A percentile compares a stretch with the other conserved stretches of the same genome.
Conservation (phyloP, 2,888 invertebrate genomes). For the Antitype chi region DNA sequence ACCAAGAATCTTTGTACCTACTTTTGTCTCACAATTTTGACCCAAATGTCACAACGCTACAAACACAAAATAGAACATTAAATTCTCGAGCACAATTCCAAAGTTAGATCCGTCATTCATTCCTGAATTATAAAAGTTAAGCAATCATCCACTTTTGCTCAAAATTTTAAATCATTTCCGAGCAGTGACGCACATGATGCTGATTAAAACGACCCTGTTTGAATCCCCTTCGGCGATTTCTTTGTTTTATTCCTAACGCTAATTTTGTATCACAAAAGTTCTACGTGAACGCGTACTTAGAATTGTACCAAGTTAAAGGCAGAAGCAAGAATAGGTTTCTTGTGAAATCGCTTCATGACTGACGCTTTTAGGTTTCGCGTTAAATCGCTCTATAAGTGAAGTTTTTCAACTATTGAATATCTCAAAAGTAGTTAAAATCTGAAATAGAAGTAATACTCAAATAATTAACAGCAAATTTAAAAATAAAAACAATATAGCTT, state of each 20-base stretch:
- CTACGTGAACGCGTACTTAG: constrained; percentile 74
- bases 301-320: constrained; percentile 47
- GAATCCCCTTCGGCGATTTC: constrained; percentile 72
- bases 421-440: background rate
- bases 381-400: background rate
- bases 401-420: background rate
- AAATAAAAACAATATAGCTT: background rate
- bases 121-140: constrained; percentile 55
- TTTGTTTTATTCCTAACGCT: constrained; percentile 80
- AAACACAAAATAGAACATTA: constrained; percentile 13
- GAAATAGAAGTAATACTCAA: background rate
- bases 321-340: background rate
- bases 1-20: background rate
- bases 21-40: background rate
- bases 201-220: constrained; percentile 66
- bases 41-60: constrained; percentile 7
- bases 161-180: constrained; percentile 56
- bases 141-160: constrained; percentile 49
- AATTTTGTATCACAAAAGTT: constrained; percentile 81
- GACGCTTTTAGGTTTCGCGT: background rate
- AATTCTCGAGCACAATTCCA: constrained; percentile 36
- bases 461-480: background rate
- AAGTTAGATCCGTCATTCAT: constrained; percentile 44
- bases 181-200: constrained; percentile 68
- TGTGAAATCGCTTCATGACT: background rate